These are phyloP conservation scores for Oxyscelio sp. DNA, from an alignment of 2,888 invertebrate species.

Conservation along the genomic window DNA sequence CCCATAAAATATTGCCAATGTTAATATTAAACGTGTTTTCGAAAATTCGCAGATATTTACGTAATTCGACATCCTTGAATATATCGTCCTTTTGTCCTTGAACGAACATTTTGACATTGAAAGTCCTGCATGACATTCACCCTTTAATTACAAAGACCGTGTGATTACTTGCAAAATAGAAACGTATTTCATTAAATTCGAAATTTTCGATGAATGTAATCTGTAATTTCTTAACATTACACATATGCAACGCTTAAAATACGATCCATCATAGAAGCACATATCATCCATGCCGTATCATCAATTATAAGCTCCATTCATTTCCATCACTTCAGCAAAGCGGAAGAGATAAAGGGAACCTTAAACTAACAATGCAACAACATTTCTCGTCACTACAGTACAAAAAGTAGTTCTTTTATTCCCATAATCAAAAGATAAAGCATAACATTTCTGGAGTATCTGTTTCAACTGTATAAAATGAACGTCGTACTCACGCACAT, in stretches of 20 bases:
- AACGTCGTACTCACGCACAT: constrained; percentile 50
- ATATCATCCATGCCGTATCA: constrained; percentile 28
- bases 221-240: constrained; percentile 10
- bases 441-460: constrained; percentile 35
- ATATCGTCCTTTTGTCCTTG: background rate
- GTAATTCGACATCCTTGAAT: background rate
- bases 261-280: constrained; percentile 19
- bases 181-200: background rate
- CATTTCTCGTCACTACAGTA: constrained; percentile 57
- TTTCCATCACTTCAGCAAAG: constrained; percentile 40
- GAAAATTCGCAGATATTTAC: background rate
- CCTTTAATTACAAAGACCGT: background rate
- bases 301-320: constrained; percentile 19
- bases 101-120: too few relatives aligned
- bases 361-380: background rate
- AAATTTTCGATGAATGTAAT: background rate
- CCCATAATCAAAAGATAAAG: constrained; percentile 55
- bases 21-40: constrained; percentile 4
- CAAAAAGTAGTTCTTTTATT: constrained; percentile 67
- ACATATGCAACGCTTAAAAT: constrained; percentile 17
- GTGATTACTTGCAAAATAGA: background rate
- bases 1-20: constrained; percentile 1
- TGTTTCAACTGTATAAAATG: constrained; percentile 45
- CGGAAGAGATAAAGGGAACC: constrained; percentile 15
- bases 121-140: background rate